Conservation (phyloP, 1,140 invertebrate species). For the Condylostylus longicornis region DNA sequence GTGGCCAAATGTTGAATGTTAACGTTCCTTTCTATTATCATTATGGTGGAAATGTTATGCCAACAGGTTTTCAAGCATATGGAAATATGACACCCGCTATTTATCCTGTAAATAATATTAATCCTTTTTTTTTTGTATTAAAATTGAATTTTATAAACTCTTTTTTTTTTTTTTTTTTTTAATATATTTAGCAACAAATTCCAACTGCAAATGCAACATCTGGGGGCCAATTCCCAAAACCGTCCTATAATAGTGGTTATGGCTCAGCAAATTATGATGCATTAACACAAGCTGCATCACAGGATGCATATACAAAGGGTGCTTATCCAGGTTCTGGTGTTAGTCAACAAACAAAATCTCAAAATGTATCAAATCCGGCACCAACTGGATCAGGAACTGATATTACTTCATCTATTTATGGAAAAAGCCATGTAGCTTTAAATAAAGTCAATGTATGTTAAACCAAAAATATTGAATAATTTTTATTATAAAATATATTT, state of each 20-base stretch:
- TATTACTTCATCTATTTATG: constrained; percentile 50
- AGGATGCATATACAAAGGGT: constrained; percentile 46
- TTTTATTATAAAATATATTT: background rate
- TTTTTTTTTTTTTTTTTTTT: constrained; percentile 5
- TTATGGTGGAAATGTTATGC: constrained; percentile 49
- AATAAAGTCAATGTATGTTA: constrained; percentile 53
- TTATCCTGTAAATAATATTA: constrained; percentile 50
- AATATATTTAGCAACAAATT: constrained; percentile 38
- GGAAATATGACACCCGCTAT: constrained; percentile 50
- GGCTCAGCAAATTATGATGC: constrained; percentile 50
- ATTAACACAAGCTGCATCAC: constrained; percentile 34
- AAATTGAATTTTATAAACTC: too few relatives aligned
- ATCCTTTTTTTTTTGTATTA: too few relatives aligned
- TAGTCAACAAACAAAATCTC: constrained; percentile 37
- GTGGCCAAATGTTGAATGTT: constrained; percentile 30
- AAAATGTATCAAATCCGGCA: constrained; percentile 37
- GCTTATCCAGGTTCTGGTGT: constrained; percentile 36
- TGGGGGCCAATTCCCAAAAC: constrained; percentile 49
- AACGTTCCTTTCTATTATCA: constrained; percentile 52
- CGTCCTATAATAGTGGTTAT: constrained; percentile 48
- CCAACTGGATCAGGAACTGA: constrained; percentile 44
- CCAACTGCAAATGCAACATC: constrained; percentile 47
- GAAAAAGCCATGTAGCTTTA: constrained; percentile 54
- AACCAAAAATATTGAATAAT: background rate
- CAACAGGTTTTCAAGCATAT: constrained; percentile 61